Evolutionary conservation across 2,888 invertebrate genomes (phyloP).

Genomic region (Gnatocerus cornutus): DNA sequence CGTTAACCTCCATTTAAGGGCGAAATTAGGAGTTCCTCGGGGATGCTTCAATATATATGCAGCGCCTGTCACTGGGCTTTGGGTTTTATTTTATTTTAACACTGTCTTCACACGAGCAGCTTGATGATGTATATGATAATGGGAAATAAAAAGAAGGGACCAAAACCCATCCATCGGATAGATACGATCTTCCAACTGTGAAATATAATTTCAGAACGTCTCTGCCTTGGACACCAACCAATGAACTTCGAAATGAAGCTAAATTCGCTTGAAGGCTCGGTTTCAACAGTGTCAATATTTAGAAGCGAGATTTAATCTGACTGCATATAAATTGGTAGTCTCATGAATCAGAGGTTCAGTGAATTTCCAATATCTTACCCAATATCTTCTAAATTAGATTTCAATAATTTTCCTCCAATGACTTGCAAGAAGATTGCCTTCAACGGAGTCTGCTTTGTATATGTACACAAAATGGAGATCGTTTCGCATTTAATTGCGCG

Average conservation of each 20-base stretch:
- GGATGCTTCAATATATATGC: slow-evolving; percentile 33
- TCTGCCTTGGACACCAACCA: too few relatives aligned
- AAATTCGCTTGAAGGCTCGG: slow-evolving; percentile 8
- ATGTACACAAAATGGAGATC: neutral
- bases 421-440: slow-evolving; percentile 11
- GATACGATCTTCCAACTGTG: too few relatives aligned
- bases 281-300: slow-evolving; percentile 40
- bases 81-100: slow-evolving; percentile 25
- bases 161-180: too few relatives aligned
- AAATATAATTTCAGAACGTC: too few relatives aligned
- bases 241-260: neutral
- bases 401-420: slow-evolving; percentile 25
- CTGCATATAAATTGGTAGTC: slow-evolving; percentile 40
- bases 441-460: neutral
- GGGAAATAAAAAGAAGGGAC: too few relatives aligned
- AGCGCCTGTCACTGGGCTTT: slow-evolving; percentile 16
- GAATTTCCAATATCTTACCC: slow-evolving; percentile 33
- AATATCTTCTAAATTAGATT: slow-evolving; percentile 33
- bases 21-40: slow-evolving; percentile 29
- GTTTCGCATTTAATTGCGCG: neutral
- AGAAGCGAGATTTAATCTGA: slow-evolving; percentile 39
- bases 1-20: slow-evolving; percentile 39
- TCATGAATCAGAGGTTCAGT: slow-evolving; percentile 22
- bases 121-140: too few relatives aligned
- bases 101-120: too few relatives aligned